Percentiles rank a stretch among this genome's conserved stretches.
phyloP scores from a whole-genome alignment of 2,797 vertebrate species.

The Ceryle rudis region DNA sequence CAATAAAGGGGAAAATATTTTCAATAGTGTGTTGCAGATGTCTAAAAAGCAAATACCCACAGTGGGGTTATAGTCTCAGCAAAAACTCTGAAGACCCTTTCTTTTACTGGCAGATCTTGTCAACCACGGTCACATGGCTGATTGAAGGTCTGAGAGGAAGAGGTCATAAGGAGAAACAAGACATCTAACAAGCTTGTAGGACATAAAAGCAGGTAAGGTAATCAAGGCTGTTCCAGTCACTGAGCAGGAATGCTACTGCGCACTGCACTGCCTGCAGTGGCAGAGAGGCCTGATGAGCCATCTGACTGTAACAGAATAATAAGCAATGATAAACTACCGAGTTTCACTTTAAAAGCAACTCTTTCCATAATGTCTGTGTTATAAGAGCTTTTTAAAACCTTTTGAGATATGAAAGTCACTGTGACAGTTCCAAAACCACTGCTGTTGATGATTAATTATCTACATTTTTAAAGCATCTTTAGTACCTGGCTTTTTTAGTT shows the following conservation, averaged over 20 bases:
- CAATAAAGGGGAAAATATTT: not conserved
- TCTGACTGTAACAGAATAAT: not conserved
- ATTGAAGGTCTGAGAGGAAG: not conserved
- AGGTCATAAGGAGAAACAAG: not conserved
- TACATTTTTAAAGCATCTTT: not conserved
- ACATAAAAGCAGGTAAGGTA: not conserved
- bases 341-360: not conserved
- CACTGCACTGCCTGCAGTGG: not conserved
- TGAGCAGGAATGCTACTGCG: not conserved
- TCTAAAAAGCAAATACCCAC: not conserved
- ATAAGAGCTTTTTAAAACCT: not conserved
- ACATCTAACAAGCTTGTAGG: not conserved
- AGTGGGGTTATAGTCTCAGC: not conserved
- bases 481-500: not conserved
- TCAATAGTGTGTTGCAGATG: not conserved
- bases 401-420: not conserved
- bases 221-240: not conserved
- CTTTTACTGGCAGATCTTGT: not conserved
- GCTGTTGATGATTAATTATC: not conserved
- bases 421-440: not conserved
- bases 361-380: not conserved
- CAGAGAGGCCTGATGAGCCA: not conserved
- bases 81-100: not conserved
- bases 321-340: not conserved
- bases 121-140: accelerated